A percentile compares a stretch with the other conserved stretches of the same genome.
These are phyloP conservation scores for Cosmopolites sordidus DNA, from an alignment of 2,888 invertebrate genomes.

Conservation along the genomic window DNA sequence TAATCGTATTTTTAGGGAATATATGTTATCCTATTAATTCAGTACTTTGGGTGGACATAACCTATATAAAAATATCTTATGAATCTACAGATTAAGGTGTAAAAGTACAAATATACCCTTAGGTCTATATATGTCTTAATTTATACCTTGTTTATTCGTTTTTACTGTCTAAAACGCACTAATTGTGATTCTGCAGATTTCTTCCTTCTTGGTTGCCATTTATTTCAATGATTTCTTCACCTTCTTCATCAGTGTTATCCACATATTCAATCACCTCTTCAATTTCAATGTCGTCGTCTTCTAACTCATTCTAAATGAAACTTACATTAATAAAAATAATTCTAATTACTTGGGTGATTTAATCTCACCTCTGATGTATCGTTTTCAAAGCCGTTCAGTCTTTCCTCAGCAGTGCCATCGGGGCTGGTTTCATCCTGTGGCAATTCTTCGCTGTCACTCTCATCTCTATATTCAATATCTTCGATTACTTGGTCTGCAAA, in stretches of 20 bases:
- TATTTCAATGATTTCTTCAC: constrained; percentile 32
- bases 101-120: not conserved
- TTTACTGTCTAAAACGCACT: not conserved
- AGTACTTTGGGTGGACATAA: too few relatives aligned
- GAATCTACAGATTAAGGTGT: not conserved
- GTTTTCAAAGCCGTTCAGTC: not conserved
- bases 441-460: constrained; percentile 4
- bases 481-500: constrained; percentile 7
- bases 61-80: too few relatives aligned
- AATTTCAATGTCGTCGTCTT: constrained; percentile 30
- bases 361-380: not conserved
- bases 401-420: not conserved
- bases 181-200: not conserved
- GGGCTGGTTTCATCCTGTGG: not conserved
- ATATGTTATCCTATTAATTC: too few relatives aligned
- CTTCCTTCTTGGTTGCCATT: constrained; percentile 14
- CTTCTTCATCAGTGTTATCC: constrained; percentile 32
- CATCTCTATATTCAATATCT: constrained; percentile 5
- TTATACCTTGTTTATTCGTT: not conserved
- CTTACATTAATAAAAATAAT: not conserved
- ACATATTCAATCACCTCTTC: constrained; percentile 32
- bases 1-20: too few relatives aligned
- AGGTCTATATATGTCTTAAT: not conserved
- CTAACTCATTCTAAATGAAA: not conserved
- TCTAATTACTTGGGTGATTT: not conserved